These are phyloP conservation scores for Axea sp. DNA, from an alignment of 2,888 invertebrate species.

Conservation along the genomic window DNA sequence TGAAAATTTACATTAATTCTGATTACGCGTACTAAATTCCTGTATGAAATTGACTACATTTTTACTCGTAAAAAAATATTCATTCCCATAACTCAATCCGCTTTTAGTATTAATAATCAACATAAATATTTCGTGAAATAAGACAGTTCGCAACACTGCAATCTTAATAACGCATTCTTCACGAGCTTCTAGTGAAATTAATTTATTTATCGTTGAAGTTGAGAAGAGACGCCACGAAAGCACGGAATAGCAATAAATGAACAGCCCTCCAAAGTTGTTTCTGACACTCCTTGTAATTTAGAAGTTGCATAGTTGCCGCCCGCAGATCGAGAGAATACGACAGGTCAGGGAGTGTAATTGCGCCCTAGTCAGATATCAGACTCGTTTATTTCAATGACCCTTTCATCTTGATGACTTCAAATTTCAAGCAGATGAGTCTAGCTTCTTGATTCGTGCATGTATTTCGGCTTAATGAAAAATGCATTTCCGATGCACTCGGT, in stretches of 20 bases:
- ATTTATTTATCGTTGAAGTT: constrained; percentile 56
- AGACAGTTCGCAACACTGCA: constrained; percentile 29
- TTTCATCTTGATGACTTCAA: constrained; percentile 40
- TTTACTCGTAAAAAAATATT: not conserved
- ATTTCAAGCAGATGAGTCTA: constrained; percentile 21
- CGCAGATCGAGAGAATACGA: constrained; percentile 61
- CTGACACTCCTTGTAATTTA: constrained; percentile 60
- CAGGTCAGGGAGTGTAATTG: constrained; percentile 60
- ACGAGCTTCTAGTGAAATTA: constrained; percentile 47
- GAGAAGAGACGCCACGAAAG: constrained; percentile 44
- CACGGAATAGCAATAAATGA: constrained; percentile 52
- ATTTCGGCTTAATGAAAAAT: constrained; percentile 25
- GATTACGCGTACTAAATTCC: no score
- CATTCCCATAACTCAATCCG: not conserved
- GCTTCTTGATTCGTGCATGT: constrained; percentile 5
- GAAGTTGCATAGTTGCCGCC: constrained; percentile 59
- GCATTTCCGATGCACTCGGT: constrained; percentile 9
- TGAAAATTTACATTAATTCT: no score
- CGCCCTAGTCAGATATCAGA: constrained; percentile 50
- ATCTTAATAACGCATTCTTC: constrained; percentile 49
- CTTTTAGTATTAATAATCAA: constrained; percentile 16
- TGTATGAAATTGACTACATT: no score
- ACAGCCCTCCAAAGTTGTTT: constrained; percentile 57
- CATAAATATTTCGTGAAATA: constrained; percentile 24
- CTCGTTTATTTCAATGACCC: constrained; percentile 51